Evolutionary conservation across 2,888 invertebrate genomes (phyloP).

Genomic region (Urechis unicinctus): DNA sequence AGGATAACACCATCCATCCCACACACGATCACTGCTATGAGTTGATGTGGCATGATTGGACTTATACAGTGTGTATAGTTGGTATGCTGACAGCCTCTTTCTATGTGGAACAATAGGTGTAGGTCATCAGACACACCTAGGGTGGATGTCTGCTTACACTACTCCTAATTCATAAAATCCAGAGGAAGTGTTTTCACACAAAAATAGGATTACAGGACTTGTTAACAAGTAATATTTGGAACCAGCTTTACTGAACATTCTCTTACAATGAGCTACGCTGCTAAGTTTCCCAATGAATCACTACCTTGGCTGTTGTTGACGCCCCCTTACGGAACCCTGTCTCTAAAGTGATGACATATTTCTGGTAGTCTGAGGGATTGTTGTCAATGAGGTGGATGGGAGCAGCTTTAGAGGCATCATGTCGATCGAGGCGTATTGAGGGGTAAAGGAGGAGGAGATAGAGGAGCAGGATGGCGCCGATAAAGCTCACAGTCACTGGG

Average conservation of each 20-base stretch:
- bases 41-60: not conserved
- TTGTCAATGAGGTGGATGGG: slow-evolving; percentile 43
- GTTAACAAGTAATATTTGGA: too few relatives aligned
- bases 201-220: too few relatives aligned
- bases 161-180: too few relatives aligned
- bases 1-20: not conserved
- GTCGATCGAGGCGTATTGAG: slow-evolving; percentile 30
- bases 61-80: too few relatives aligned
- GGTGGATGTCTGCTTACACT: too few relatives aligned
- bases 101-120: too few relatives aligned
- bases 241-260: too few relatives aligned
- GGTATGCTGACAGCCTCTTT: too few relatives aligned
- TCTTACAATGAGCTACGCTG: too few relatives aligned
- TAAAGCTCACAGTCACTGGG: slow-evolving; percentile 30
- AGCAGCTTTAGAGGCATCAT: slow-evolving; percentile 29
- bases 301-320: slow-evolving; percentile 49
- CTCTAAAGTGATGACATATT: slow-evolving; percentile 45
- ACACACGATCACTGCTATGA: not conserved
- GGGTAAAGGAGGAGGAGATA: slow-evolving; percentile 33
- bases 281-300: too few relatives aligned
- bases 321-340: slow-evolving; percentile 45
- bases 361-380: slow-evolving; percentile 35
- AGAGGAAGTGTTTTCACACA: too few relatives aligned
- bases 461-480: slow-evolving; percentile 26
- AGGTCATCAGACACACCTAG: too few relatives aligned